phyloP scores from a whole-genome alignment of 2,113 vertebrate species.

The Nerophis lumbriciformis region DNA sequence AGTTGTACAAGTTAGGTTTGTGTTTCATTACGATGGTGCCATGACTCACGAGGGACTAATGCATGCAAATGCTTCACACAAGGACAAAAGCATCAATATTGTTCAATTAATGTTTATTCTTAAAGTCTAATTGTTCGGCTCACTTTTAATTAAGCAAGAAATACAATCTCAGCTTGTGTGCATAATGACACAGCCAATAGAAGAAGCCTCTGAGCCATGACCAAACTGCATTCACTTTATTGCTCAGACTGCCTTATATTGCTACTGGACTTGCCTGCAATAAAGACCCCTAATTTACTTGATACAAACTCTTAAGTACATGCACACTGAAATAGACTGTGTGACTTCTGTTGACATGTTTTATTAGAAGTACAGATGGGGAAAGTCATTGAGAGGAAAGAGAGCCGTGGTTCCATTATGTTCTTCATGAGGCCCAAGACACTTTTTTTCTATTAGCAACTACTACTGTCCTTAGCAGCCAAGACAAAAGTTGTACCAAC shows the following conservation, averaged over 20 bases:
- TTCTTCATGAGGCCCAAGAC: constrained; percentile 52
- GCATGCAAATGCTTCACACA: constrained; percentile 27
- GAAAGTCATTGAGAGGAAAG: constrained; percentile 51
- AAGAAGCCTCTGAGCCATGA: constrained; percentile 45
- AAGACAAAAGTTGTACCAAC: constrained; percentile 32
- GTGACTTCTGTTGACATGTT: constrained; percentile 52
- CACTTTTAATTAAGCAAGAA: constrained; percentile 52
- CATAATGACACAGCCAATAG: constrained; percentile 43
- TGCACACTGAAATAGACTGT: constrained; percentile 10
- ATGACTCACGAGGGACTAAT: constrained; percentile 13
- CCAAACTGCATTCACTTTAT: constrained; percentile 39
- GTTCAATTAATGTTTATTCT: constrained; percentile 51
- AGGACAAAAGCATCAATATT: constrained; percentile 40
- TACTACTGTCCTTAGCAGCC: constrained; percentile 37
- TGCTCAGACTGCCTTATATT: constrained; percentile 30
- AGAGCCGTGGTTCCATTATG: constrained; percentile 48
- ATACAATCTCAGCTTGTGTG: constrained; percentile 21
- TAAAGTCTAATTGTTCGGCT: constrained; percentile 42
- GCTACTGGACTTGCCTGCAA: constrained; percentile 36
- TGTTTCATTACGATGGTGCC: constrained; percentile 29
- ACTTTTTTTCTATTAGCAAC: constrained; percentile 53
- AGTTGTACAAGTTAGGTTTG: not conserved
- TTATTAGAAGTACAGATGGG: constrained; percentile 46
- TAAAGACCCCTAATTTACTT: constrained; percentile 42
- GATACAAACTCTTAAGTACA: constrained; percentile 1